These are phyloP conservation scores for Chelonoidis abingdonii DNA, from an alignment of 2,113 vertebrate genomes.

Conservation along the genomic window DNA sequence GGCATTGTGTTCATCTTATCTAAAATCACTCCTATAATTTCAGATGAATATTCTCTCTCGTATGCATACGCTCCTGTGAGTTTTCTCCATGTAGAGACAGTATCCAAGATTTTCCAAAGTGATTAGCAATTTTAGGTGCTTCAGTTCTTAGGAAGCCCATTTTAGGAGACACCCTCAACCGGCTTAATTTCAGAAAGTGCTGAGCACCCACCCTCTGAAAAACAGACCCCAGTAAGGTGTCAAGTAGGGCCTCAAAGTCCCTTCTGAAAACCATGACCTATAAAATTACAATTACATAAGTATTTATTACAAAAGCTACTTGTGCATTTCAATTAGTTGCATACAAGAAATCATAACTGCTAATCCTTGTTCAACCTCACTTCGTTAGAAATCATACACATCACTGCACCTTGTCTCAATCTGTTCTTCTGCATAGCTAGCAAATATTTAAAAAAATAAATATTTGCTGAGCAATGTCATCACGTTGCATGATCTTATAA, in stretches of 20 bases:
- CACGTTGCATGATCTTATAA: rapidly evolving
- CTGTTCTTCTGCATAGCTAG: neutral
- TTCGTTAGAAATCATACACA: rapidly evolving
- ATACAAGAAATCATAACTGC: neutral
- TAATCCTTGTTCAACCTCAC: rapidly evolving
- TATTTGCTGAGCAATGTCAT: neutral
- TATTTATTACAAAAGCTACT: neutral
- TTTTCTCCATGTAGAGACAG: neutral
- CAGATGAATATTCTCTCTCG: no score
- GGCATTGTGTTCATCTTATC: neutral
- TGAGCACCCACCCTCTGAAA: neutral
- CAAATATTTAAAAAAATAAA: neutral
- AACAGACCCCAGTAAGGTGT: neutral
- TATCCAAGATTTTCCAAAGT: neutral
- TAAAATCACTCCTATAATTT: neutral
- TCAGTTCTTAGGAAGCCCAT: neutral
- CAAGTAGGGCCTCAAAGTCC: neutral
- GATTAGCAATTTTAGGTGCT: neutral
- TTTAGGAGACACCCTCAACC: neutral
- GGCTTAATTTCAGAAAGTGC: neutral
- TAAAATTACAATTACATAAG: neutral
- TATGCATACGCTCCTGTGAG: neutral
- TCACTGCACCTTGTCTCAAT: rapidly evolving
- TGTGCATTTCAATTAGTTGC: rapidly evolving
- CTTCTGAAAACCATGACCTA: neutral